Evolutionary conservation across 2,888 invertebrate species (phyloP).

Genomic region (Morpho achilles): DNA sequence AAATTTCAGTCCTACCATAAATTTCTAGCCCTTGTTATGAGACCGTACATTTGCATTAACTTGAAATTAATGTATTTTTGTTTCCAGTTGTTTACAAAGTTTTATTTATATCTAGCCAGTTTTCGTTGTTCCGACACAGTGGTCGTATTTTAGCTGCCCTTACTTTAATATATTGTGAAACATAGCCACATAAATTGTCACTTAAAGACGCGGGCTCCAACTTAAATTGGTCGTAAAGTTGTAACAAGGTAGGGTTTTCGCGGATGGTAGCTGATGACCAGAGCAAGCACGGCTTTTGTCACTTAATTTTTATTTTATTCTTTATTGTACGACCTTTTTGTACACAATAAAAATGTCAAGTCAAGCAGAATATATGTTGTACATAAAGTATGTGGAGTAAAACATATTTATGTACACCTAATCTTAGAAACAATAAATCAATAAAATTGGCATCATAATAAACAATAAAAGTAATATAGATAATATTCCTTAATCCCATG

Average conservation of each 20-base stretch:
- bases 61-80: slow-evolving; percentile 11
- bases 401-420: too few species aligned
- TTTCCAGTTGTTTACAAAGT: slow-evolving; percentile 6
- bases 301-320: background rate
- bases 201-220: slow-evolving; percentile 25
- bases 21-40: too few species aligned
- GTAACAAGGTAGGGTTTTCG: slow-evolving; percentile 16
- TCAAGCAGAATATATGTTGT: too few species aligned
- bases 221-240: slow-evolving; percentile 29
- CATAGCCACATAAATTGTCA: slow-evolving; percentile 29
- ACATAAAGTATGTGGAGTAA: too few species aligned
- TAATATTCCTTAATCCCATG: too few species aligned
- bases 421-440: too few species aligned
- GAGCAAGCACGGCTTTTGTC: background rate
- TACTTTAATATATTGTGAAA: slow-evolving; percentile 30
- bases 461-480: too few species aligned
- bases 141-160: slow-evolving; percentile 23
- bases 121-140: slow-evolving; percentile 10
- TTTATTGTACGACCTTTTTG: background rate
- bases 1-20: too few species aligned
- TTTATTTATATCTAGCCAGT: slow-evolving; percentile 17
- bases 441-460: too few species aligned
- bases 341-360: too few species aligned
- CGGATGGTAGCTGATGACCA: slow-evolving; percentile 15
- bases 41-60: slow-evolving; percentile 2